phyloP scores from a whole-genome alignment of 2,888 invertebrate species.

The Drosophila antonietae region DNA sequence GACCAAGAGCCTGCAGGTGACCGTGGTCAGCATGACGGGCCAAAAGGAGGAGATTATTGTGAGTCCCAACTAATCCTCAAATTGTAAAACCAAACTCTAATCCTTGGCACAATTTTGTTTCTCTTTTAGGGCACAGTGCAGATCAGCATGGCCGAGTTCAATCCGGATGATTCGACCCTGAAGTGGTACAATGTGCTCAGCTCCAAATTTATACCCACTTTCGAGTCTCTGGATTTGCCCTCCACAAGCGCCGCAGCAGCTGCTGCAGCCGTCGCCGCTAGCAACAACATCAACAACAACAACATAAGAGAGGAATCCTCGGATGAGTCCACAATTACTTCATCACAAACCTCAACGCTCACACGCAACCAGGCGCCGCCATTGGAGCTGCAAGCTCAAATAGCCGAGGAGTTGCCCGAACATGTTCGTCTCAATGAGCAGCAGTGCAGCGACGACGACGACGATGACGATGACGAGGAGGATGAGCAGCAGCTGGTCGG shows the following conservation, averaged over 20 bases:
- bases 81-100: not conserved
- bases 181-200: conserved; percentile 98
- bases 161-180: conserved; percentile 91
- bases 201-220: conserved; percentile 89
- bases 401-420: conserved; percentile 83
- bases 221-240: conserved; percentile 82
- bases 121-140: conserved; percentile 93
- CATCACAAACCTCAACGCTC: conserved; percentile 97
- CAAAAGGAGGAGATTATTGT: conserved; percentile 94
- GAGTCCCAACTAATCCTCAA: conserved; percentile 80
- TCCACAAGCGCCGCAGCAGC: conserved; percentile 83
- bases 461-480: conserved; percentile 86
- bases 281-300: conserved; percentile 15
- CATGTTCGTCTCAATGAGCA: conserved; percentile 83
- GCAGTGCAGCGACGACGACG: conserved; percentile 87
- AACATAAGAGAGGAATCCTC: conserved; percentile 93
- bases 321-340: conserved; percentile 98
- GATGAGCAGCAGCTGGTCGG: conserved; percentile 85
- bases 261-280: conserved; percentile 72
- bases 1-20: conserved; percentile 95
- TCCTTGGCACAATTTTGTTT: not conserved
- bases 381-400: conserved; percentile 86
- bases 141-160: conserved; percentile 97
- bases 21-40: conserved; percentile 91
- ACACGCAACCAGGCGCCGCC: conserved; percentile 93